Evolutionary conservation across 2,888 invertebrate species (phyloP).

Genomic region (Ceratothoa steindachneri): DNA sequence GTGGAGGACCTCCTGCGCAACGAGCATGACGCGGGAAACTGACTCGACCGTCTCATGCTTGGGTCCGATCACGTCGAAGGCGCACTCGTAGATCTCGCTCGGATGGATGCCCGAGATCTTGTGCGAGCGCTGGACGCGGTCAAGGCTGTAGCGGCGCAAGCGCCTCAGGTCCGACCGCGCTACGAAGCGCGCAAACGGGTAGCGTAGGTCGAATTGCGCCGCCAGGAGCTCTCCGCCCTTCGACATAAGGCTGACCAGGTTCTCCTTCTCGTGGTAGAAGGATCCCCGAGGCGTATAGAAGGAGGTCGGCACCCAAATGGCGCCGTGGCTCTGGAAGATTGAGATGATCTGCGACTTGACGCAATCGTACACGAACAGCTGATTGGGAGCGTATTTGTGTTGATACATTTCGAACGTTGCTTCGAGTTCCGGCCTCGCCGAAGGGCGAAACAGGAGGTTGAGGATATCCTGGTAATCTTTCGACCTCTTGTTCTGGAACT

Average conservation of each 20-base stretch:
- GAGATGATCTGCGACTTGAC: constrained; percentile 23
- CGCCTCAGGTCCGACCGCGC: constrained; percentile 73
- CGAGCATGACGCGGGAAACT: constrained; percentile 28
- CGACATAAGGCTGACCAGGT: constrained; percentile 76
- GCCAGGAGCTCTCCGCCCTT: constrained; percentile 77
- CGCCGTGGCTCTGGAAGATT: constrained; percentile 37
- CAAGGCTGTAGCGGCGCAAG: constrained; percentile 79
- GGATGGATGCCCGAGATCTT: constrained; percentile 72
- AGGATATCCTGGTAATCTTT: constrained; percentile 37
- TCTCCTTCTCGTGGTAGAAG: constrained; percentile 40
- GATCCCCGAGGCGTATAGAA: constrained; percentile 37
- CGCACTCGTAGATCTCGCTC: constrained; percentile 80
- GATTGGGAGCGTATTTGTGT: not conserved
- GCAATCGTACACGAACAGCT: constrained; percentile 21
- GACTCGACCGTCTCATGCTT: constrained; percentile 55
- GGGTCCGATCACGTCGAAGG: constrained; percentile 85
- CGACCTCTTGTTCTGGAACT: constrained; percentile 31
- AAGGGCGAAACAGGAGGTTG: constrained; percentile 34
- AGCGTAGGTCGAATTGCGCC: constrained; percentile 76
- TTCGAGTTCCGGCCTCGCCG: constrained; percentile 32
- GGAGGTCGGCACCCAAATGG: constrained; percentile 39
- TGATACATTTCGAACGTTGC: constrained; percentile 33
- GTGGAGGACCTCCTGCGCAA: constrained; percentile 32
- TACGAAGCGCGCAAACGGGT: constrained; percentile 74
- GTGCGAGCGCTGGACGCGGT: constrained; percentile 78